Evolutionary conservation across 2,797 vertebrate species (phyloP).

Genomic region (Psittacula echo): DNA sequence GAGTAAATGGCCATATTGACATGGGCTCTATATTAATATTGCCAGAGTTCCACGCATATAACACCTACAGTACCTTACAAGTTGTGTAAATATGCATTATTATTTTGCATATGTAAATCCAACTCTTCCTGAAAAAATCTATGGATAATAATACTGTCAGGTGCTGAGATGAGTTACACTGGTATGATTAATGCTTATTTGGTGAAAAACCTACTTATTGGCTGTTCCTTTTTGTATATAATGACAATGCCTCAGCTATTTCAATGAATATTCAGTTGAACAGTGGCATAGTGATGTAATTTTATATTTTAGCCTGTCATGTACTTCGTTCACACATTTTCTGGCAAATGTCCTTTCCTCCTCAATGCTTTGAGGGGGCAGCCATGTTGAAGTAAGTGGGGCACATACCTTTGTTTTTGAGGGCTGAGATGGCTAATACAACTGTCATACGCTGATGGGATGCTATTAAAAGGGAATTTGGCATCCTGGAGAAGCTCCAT

Average conservation of each 20-base stretch:
- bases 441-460: fast-evolving
- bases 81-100: neutral
- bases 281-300: neutral
- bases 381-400: neutral
- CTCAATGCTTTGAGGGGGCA: neutral
- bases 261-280: neutral
- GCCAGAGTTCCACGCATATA: neutral
- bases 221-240: neutral
- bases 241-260: neutral
- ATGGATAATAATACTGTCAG: neutral
- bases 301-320: neutral
- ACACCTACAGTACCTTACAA: neutral
- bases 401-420: neutral
- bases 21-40: neutral
- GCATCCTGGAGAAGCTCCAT: neutral
- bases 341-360: neutral
- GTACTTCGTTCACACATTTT: neutral
- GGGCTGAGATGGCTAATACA: neutral
- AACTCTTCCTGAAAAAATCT: neutral
- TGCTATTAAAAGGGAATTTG: neutral
- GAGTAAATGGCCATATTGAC: neutral
- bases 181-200: neutral
- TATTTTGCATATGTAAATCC: neutral
- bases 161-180: neutral
- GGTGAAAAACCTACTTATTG: neutral